These are phyloP conservation scores for Columba janthina DNA, from an alignment of 2,113 vertebrate genomes.

Conservation along the genomic window DNA sequence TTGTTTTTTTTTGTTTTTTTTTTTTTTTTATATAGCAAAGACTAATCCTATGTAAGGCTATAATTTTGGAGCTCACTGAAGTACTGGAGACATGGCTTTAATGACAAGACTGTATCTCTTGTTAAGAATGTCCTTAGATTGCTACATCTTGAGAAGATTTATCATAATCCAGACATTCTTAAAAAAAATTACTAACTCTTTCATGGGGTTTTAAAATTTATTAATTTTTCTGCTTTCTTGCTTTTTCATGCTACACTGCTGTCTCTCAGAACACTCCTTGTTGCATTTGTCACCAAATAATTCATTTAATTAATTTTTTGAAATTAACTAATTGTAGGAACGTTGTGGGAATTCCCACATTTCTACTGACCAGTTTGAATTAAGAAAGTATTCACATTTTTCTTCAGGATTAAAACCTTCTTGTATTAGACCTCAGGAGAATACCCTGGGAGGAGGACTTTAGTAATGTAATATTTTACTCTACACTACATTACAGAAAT, in stretches of 20 bases:
- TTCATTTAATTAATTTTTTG: neutral
- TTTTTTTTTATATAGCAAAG: neutral
- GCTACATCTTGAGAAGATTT: neutral
- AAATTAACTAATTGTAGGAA: neutral
- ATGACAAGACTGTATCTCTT: neutral
- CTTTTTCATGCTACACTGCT: neutral
- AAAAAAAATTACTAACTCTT: neutral
- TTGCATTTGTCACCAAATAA: neutral
- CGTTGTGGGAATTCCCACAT: neutral
- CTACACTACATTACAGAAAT: neutral
- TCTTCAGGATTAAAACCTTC: neutral
- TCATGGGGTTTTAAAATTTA: neutral
- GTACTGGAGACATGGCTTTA: neutral
- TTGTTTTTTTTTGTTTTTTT: neutral
- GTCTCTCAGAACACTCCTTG: neutral
- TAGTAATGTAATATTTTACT: neutral
- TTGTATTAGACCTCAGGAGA: neutral
- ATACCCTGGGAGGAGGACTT: neutral
- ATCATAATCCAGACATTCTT: neutral
- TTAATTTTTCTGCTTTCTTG: neutral
- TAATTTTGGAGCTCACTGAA: neutral
- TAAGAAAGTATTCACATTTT: neutral
- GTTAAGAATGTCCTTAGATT: neutral
- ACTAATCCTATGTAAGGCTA: accelerated
- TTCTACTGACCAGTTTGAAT: neutral